Base-by-base conservation (phyloP, 92 coral and sea anemone species). In the Isaurus tuberculatus region DNA sequence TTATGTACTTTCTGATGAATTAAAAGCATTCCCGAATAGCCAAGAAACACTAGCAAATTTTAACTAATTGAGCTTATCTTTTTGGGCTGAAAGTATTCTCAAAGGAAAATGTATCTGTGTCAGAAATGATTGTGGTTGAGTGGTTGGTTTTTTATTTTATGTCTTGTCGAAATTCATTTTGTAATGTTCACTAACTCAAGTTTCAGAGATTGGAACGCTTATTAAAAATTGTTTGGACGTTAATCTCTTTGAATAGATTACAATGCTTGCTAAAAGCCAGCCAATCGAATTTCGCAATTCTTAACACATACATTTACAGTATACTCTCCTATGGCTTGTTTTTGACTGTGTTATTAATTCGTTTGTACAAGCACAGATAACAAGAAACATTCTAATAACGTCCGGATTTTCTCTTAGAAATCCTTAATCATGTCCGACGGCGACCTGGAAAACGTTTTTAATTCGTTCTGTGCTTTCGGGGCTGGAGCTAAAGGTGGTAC, bases 381-480 rank as follows among this genome's bases (percentile, higher is more conserved):
- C 31, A n/a, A 26, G 33, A 63, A 28, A 16, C 9, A 40, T 13
- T 63, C 26, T 28, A 16, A 4, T 28, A 40, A 40, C 7, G 11
- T 40, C 9, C 46, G 7, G 11, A 40, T 11, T 26, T 10, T 63
- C 15, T 28, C 26, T 33, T 1, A 23, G 28, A 63, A 25, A 23
- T 23, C 26, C 26, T 7, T 16, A 26, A 63, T 63, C 68, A 75
- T 75, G 81, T 53, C 81, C 4, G 81, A 75, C 78, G 53, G 34
- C 8, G 83, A 87, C 0, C 67, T 87, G 25, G 83, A 87, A 81
- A 11, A 23, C n/a, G 83, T 70, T 27, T 87, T 87, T 43, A 73
- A 72, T 29, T 81, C 86, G 51, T 87, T 87, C 83, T 87, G 90
- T 81, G 86, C 90, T 0, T 87, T 87, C 61, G 90, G 90, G 2